These are phyloP conservation scores for Leucoma salicis DNA, from an alignment of 2,888 invertebrate species.

Conservation along the genomic window DNA sequence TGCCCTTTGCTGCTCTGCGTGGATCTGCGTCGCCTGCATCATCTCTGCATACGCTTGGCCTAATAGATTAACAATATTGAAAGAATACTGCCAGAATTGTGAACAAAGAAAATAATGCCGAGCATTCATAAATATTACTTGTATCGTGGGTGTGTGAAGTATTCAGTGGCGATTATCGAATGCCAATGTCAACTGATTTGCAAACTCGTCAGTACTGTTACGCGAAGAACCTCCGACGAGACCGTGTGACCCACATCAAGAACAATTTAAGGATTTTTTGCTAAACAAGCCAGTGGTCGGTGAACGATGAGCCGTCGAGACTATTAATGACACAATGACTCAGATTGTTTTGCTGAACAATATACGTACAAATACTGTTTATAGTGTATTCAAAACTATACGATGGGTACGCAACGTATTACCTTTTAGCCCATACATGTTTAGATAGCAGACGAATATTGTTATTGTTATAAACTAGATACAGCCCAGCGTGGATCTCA, in stretches of 20 bases:
- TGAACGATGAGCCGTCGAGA: background rate
- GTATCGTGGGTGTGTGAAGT: conserved; percentile 16
- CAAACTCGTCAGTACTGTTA: conserved; percentile 70
- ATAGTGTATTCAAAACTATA: background rate
- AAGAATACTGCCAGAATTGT: background rate
- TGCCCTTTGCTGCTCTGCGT: too few species aligned
- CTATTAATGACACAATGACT: background rate
- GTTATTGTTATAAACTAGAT: too few species aligned
- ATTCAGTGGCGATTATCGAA: conserved; percentile 47
- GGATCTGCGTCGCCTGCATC: too few species aligned
- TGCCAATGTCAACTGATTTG: conserved; percentile 75
- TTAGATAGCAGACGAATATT: background rate
- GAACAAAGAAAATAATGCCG: background rate
- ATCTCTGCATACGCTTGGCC: too few species aligned
- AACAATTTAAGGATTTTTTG: conserved; percentile 37
- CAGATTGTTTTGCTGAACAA: background rate
- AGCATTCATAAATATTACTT: background rate
- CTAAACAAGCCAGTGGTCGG: background rate
- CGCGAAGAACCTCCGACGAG: conserved; percentile 27
- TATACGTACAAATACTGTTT: background rate
- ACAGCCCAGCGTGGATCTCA: too few species aligned
- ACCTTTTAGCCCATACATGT: background rate
- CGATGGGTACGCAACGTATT: too few species aligned
- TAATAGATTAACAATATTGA: background rate
- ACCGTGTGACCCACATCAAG: conserved; percentile 59